phyloP scores from a whole-genome alignment of 2,888 invertebrate genomes.

The Eulithis prunata region DNA sequence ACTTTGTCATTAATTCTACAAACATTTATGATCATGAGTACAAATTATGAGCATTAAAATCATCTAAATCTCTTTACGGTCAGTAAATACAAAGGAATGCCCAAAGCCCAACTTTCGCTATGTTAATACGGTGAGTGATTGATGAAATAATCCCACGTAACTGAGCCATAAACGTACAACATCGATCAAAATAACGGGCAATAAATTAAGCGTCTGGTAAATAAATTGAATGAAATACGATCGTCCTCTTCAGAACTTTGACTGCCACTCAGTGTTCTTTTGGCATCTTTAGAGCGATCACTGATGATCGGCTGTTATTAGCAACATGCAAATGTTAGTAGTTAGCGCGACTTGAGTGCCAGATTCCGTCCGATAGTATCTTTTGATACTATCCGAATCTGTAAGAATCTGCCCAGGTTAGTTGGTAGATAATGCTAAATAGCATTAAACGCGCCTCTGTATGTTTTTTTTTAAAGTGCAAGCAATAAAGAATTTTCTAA shows the following conservation, averaged over 20 bases:
- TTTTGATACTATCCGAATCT: too few relatives aligned
- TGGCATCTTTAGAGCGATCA: too few relatives aligned
- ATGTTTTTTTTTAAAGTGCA: too few relatives aligned
- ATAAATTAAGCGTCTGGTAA: conserved; percentile 32
- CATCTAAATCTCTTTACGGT: conserved; percentile 16
- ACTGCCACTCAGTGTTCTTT: conserved; percentile 15
- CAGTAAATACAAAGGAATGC: conserved; percentile 23
- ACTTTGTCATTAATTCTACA: background rate
- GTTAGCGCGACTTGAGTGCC: too few relatives aligned
- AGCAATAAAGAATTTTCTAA: too few relatives aligned
- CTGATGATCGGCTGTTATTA: too few relatives aligned
- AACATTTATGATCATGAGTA: background rate
- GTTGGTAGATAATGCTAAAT: too few relatives aligned
- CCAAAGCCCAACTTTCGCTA: conserved; percentile 31
- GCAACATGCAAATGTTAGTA: too few relatives aligned
- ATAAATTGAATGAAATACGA: conserved; percentile 28
- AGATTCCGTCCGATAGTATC: too few relatives aligned
- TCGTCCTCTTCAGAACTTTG: conserved; percentile 40
- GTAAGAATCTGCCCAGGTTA: too few relatives aligned
- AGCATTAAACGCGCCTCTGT: too few relatives aligned
- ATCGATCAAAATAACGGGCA: conserved; percentile 25
- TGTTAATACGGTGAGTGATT: conserved; percentile 35
- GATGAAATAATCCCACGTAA: conserved; percentile 30
- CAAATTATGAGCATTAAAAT: conserved; percentile 16
- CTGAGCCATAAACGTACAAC: conserved; percentile 27